Base-by-base conservation (phyloP, 2,797 vertebrate species). In the Pipistrellus pygmaeus region DNA sequence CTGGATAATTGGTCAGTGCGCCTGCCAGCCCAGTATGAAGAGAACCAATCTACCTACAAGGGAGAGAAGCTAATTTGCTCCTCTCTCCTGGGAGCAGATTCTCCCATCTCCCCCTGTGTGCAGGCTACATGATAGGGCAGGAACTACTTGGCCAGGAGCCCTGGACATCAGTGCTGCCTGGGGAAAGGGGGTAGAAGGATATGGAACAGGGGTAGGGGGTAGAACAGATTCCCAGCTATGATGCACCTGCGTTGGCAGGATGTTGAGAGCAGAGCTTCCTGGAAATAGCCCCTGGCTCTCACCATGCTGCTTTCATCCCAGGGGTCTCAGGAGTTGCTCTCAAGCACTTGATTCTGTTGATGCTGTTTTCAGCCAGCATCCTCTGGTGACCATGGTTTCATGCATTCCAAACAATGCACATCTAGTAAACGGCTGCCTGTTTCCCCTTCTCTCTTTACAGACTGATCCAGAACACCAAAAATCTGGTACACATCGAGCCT, bases 401-500 rank as follows among this genome's bases (percentile, higher is more conserved):
- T 25, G 8, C 23, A 41, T 73, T 64, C 20, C 68, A 71, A 88
- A 85, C n/a, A 72, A 91, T 27, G 44, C 30, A 6, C 48, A 12
- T 30, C 83, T 81, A 83, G 38, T 94, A 93, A 94, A 88, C 53
- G 9, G 53, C 77, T 90, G 23, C 46, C 12, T 71, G 18, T 93
- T 90, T 87, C 44, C 14, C 51, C 62, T 60, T 94, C 69, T 97
- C 64, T 97, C 69, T 55, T 98, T 96, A 83, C 97, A 99, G 99
- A 97, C 98, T 98, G 78, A 98, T 99, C 97, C 98, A 98, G 98
- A 99, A 99, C 96, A 99, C 99, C 1, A 99, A 99, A 97, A 98
- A 98, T 97, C 98, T 99, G 95, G 97, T 98, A 87, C 85, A 98
- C 51, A 99, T 99, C 75, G 99, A 99, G 88, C 98, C 98, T 0